A percentile compares a stretch with the other conserved stretches of the same genome.
Conservation (phyloP, 35 echinoderm and acorn worm species). For the Patiria miniata region DNA sequence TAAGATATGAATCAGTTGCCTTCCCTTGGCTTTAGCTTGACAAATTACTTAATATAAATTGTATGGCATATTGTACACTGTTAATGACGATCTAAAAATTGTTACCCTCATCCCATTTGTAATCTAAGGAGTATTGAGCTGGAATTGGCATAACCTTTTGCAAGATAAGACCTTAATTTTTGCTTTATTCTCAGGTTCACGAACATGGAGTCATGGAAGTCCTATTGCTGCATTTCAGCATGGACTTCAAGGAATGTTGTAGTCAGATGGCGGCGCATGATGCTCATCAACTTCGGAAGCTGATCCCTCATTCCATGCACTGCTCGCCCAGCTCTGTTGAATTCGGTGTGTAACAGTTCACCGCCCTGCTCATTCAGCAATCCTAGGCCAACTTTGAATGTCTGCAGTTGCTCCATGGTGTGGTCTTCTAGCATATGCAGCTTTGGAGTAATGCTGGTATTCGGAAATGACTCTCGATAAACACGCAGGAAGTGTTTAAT, state of each 20-base stretch:
- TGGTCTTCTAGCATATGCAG: slow-evolving; percentile 36
- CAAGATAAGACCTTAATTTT: not conserved
- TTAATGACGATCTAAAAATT: not conserved
- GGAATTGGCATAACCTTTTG: not conserved
- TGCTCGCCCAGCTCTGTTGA: slow-evolving; percentile 11
- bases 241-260: not conserved
- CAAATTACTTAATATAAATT: no score
- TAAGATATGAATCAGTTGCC: no score
- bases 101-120: not conserved
- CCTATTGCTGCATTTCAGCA: not conserved
- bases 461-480: not conserved
- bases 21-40: no score
- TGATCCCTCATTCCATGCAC: not conserved
- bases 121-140: not conserved
- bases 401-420: not conserved
- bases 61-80: no score
- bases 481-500: slow-evolving; percentile 5
- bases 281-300: not conserved
- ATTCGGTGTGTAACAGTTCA: slow-evolving; percentile 18
- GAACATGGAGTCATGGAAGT: not conserved
- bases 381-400: slow-evolving; percentile 17
- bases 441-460: slow-evolving; percentile 4
- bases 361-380: slow-evolving; percentile 26
- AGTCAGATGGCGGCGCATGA: not conserved
- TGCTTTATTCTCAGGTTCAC: not conserved